Conservation (phyloP, 2,797 vertebrate genomes). For the Myotis myotis region DNA sequence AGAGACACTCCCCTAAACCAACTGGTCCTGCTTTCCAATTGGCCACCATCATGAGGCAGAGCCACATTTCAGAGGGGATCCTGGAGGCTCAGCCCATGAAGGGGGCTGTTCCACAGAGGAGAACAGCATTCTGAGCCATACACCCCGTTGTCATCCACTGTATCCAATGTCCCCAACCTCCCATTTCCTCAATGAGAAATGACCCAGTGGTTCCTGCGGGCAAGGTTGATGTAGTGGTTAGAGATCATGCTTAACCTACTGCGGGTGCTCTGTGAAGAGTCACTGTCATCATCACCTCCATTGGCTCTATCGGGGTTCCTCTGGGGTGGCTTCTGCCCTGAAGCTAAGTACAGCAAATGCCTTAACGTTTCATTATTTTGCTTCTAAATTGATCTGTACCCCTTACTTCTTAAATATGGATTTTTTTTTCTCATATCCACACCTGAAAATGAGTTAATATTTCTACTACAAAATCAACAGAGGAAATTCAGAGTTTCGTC, state of each 20-base stretch:
- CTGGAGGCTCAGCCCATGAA: neutral
- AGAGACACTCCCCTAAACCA: neutral
- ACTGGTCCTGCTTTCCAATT: no score
- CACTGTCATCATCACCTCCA: neutral
- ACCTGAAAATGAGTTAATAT: neutral
- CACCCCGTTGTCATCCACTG: accelerated
- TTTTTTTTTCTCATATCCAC: neutral
- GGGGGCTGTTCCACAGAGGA: neutral
- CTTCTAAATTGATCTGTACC: neutral
- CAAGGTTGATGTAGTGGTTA: neutral
- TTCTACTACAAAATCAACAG: neutral
- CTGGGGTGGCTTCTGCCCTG: neutral
- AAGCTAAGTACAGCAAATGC: neutral
- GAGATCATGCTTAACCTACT: neutral
- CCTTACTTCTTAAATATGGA: neutral
- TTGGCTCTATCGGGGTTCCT: neutral
- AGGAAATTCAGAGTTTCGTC: neutral
- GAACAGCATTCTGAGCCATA: neutral
- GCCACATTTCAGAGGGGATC: neutral
- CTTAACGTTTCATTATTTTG: neutral
- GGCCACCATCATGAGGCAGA: neutral
- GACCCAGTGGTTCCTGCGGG: neutral
- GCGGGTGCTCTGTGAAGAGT: neutral
- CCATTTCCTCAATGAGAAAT: neutral
- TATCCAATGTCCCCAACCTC: neutral